These are phyloP conservation scores for Rambutsinella grinnellia DNA, from an alignment of 2,888 invertebrate genomes.

Conservation along the genomic window DNA sequence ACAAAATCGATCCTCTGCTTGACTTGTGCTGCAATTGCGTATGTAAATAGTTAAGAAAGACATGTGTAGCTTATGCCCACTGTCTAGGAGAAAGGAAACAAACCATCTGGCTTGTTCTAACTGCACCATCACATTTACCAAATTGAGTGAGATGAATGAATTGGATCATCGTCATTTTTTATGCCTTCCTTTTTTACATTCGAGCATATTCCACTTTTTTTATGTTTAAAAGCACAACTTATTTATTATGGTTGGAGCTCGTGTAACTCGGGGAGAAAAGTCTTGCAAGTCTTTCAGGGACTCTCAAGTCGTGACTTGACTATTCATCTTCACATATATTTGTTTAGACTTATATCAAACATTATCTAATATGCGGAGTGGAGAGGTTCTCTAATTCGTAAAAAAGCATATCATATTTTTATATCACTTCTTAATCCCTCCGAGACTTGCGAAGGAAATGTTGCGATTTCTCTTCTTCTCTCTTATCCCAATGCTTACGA, in stretches of 20 bases:
- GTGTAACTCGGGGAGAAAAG: not conserved
- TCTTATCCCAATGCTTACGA: not conserved
- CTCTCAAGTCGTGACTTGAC: not conserved
- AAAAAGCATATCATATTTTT: not conserved
- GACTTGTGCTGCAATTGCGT: not conserved
- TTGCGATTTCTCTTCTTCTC: not conserved
- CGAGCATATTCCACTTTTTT: not conserved
- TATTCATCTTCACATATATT: too few relatives aligned
- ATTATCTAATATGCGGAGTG: not conserved
- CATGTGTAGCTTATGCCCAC: too few relatives aligned
- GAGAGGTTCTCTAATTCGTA: not conserved
- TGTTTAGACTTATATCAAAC: not conserved
- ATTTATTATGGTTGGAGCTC: not conserved
- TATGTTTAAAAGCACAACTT: not conserved
- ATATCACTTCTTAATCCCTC: not conserved
- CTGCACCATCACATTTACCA: not conserved
- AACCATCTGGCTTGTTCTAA: not conserved
- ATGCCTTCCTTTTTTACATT: not conserved
- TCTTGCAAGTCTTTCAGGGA: not conserved
- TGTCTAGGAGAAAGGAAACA: not conserved
- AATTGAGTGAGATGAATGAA: not conserved
- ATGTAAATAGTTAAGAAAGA: not conserved
- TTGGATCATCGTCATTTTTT: not conserved
- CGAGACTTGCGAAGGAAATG: not conserved
- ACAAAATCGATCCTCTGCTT: not conserved